Evolutionary conservation across 1,140 invertebrate genomes (phyloP).

Genomic region (Melanaphis sacchari): DNA sequence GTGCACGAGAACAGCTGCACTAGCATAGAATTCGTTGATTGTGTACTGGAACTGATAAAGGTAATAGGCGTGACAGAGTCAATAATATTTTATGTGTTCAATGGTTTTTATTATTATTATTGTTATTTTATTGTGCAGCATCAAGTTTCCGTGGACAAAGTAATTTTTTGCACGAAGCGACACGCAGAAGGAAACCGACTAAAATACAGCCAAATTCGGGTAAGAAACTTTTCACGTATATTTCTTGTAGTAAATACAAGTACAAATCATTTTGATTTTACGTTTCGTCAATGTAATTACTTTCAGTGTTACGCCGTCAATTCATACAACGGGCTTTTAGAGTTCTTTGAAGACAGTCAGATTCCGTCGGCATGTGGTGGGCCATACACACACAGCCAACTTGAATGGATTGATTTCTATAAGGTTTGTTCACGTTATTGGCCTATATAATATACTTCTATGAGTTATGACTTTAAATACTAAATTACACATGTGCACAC

Average conservation of each 20-base stretch:
- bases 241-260: neutral
- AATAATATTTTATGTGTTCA: neutral
- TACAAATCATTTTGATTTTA: neutral
- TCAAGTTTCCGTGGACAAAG: conserved; percentile 51
- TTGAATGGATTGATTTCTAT: conserved; percentile 72
- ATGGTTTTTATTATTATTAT: neutral
- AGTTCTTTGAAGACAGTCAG: conserved; percentile 64
- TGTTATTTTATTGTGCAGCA: conserved; percentile 34
- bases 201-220: conserved; percentile 52
- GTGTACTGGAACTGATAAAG: conserved; percentile 48
- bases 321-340: conserved; percentile 61
- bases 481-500: neutral
- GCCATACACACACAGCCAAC: conserved; percentile 67
- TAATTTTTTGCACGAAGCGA: conserved; percentile 55
- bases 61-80: conserved; percentile 22
- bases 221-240: neutral
- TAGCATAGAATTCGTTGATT: conserved; percentile 49
- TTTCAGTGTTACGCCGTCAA: conserved; percentile 59
- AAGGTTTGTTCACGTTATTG: conserved; percentile 63
- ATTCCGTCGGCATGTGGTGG: conserved; percentile 66
- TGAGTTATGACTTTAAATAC: neutral
- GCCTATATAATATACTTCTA: neutral
- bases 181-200: conserved; percentile 32
- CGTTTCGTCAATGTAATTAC: conserved; percentile 8
- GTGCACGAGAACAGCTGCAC: conserved; percentile 46